phyloP scores from a whole-genome alignment of 2,888 invertebrate genomes.

The Drosophila greeni region DNA sequence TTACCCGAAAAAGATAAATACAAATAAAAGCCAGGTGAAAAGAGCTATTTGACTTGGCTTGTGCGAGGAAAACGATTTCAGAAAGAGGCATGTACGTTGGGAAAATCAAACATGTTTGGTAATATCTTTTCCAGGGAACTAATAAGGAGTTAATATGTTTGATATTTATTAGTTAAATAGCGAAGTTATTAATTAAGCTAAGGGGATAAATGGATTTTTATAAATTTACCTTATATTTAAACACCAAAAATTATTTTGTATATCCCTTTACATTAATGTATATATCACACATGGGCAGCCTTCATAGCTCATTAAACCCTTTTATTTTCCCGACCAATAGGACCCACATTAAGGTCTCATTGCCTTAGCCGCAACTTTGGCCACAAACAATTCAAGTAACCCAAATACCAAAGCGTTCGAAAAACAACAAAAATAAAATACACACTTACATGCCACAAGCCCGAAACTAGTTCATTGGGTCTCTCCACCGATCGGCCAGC shows the following conservation, averaged over 20 bases:
- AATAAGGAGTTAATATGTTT: conserved; percentile 1
- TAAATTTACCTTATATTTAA: background rate
- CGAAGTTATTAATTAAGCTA: too few relatives aligned
- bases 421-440: conserved; percentile 27
- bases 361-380: conserved; percentile 36
- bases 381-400: conserved; percentile 57
- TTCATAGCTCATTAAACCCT: conserved; percentile 64
- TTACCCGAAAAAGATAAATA: conserved; percentile 48
- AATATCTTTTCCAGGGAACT: conserved; percentile 2
- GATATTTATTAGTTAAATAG: too few relatives aligned
- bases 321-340: conserved; percentile 29
- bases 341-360: conserved; percentile 39
- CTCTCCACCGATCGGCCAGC: conserved; percentile 46
- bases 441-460: conserved; percentile 62
- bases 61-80: conserved; percentile 11
- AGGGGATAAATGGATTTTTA: too few relatives aligned
- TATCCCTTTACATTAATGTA: conserved; percentile 1
- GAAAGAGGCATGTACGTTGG: conserved; percentile 1
- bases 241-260: background rate
- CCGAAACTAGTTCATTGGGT: conserved; percentile 74
- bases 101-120: conserved; percentile 9
- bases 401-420: conserved; percentile 56
- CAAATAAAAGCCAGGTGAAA: conserved; percentile 26
- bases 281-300: conserved; percentile 38
- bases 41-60: conserved; percentile 13